These are phyloP conservation scores for Bursaphelenchus mucronatus DNA, from an alignment of 1,140 invertebrate species.

Conservation along the genomic window DNA sequence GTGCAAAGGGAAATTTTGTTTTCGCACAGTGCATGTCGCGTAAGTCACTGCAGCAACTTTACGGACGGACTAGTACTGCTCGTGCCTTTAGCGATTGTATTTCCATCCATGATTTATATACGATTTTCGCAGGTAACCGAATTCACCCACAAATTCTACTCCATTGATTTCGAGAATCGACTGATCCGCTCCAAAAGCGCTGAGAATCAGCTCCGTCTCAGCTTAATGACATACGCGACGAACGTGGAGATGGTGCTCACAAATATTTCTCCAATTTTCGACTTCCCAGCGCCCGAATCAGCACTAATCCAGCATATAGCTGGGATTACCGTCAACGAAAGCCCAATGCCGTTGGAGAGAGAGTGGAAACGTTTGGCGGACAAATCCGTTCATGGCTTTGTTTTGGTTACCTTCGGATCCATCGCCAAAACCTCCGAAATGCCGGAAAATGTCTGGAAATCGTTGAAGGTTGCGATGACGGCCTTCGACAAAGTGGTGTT, in stretches of 20 bases:
- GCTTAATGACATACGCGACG: constrained; percentile 17
- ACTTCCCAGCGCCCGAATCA: constrained; percentile 46
- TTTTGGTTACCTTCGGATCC: constrained; percentile 52
- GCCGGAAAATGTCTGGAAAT: constrained; percentile 31
- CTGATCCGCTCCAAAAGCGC: constrained; percentile 4
- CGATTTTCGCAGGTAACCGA: no score
- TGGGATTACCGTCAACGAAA: constrained; percentile 36
- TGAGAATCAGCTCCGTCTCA: constrained; percentile 11
- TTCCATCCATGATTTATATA: no score
- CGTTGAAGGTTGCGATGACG: constrained; percentile 27
- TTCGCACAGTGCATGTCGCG: no score
- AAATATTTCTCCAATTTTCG: constrained; percentile 46
- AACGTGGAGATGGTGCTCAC: constrained; percentile 28
- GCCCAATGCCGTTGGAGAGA: not conserved
- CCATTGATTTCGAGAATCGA: constrained; percentile 24
- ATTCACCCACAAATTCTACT: constrained; percentile 26
- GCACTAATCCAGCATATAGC: constrained; percentile 34
- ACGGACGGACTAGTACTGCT: no score
- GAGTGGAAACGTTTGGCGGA: constrained; percentile 34
- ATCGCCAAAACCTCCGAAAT: constrained; percentile 52
- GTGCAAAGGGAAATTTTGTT: no score
- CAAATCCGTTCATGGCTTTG: constrained; percentile 31
- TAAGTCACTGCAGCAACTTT: no score
- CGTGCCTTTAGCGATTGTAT: no score
- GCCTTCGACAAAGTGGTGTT: constrained; percentile 31